A percentile compares a stretch with the other conserved stretches of the same genome.
Evolutionary conservation across 2,888 invertebrate genomes (phyloP).

Genomic region (Chironomus tentans): DNA sequence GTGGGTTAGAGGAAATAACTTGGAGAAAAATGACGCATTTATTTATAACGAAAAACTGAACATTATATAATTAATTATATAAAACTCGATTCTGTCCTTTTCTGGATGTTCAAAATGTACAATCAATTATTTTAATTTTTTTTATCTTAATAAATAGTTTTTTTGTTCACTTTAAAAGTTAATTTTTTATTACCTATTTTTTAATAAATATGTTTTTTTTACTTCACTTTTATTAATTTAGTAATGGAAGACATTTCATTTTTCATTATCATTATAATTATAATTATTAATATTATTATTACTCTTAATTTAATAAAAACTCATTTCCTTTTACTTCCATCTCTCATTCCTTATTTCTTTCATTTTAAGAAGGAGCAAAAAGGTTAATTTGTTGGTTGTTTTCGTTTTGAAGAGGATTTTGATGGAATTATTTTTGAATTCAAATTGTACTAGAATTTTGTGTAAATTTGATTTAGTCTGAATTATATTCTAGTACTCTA

Average conservation of each 20-base stretch:
- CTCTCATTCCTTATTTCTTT: neutral
- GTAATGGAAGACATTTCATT: conserved; percentile 25
- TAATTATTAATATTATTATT: neutral
- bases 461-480: too few species aligned
- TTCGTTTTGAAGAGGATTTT: neutral
- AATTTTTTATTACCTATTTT: neutral
- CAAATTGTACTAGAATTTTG: neutral
- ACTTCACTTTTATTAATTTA: neutral
- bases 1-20: neutral
- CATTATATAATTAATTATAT: neutral
- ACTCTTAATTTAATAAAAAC: neutral
- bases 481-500: too few species aligned
- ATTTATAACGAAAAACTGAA: neutral
- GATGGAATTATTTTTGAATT: neutral
- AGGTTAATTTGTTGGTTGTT: neutral
- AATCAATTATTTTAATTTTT: neutral
- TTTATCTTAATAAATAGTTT: neutral
- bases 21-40: neutral
- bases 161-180: conserved; percentile 21
- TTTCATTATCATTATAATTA: neutral
- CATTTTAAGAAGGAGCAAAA: neutral
- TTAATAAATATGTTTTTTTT: conserved; percentile 21
- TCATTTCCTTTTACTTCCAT: neutral
- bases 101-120: neutral
- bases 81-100: neutral